Evolutionary conservation across 64 coral and sea anemone species (phyloP).

Genomic region (Dendrophyllia cribrosa): DNA sequence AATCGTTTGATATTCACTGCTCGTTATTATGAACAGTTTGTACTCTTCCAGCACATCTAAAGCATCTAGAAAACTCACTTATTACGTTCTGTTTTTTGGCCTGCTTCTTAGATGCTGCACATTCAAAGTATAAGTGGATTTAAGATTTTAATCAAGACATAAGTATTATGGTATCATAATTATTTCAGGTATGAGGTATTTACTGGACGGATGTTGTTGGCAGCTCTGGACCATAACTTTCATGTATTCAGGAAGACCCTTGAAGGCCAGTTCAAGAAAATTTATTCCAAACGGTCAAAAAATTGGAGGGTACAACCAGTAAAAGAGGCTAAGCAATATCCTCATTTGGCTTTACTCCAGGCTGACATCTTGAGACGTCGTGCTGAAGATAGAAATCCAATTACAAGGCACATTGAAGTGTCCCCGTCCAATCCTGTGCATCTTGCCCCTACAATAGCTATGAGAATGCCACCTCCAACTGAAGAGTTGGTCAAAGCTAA

Average conservation of each 20-base stretch:
- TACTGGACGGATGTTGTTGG: constrained; percentile 15
- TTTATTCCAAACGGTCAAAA: constrained; percentile 53
- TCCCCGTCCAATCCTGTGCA: constrained; percentile 33
- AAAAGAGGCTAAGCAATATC: constrained; percentile 42
- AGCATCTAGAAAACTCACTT: too few relatives aligned
- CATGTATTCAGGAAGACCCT: constrained; percentile 43
- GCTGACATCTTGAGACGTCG: constrained; percentile 43
- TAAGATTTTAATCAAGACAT: too few relatives aligned
- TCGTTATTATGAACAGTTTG: too few relatives aligned
- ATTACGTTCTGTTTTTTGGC: too few relatives aligned
- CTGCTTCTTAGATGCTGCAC: constrained; percentile 6
- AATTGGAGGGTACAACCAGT: constrained; percentile 62
- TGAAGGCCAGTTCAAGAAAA: constrained; percentile 44
- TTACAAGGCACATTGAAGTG: constrained; percentile 15
- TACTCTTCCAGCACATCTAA: too few relatives aligned
- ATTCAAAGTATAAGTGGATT: too few relatives aligned
- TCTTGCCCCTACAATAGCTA: constrained; percentile 67
- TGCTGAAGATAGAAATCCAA: constrained; percentile 18
- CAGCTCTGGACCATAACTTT: constrained; percentile 72
- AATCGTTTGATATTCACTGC: too few relatives aligned
- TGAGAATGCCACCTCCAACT: constrained; percentile 55
- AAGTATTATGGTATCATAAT: constrained; percentile 8
- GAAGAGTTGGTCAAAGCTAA: constrained; percentile 48
- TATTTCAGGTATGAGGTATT: constrained; percentile 47
- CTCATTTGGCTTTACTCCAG: constrained; percentile 24